Evolutionary conservation across 2,797 vertebrate species (phyloP), one percentile per base, ranked within the genome.

Genomic region (Monodelphis domestica): DNA sequence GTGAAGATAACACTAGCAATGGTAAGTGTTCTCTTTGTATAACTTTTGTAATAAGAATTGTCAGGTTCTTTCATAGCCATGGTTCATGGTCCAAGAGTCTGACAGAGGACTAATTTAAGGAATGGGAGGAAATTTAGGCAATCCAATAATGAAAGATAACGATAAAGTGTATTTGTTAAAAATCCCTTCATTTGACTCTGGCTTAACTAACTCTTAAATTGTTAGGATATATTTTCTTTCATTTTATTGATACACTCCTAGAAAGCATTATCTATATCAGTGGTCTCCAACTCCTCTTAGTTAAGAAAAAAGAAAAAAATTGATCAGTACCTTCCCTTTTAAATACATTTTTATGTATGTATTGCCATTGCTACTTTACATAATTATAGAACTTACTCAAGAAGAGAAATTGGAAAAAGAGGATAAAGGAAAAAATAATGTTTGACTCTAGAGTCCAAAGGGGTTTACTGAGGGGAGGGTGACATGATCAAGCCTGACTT

Each of bases 1-100:
- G 97, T 38, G 90, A 38, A 11, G 15, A 29, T 1, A 0, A n/a
- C 53, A 96, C 96, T 30, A 11, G 21, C 54, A 98, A 96, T 29
- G 93, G 97, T 98, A 98, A 29, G 96, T 97, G 10, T 51, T 93
- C 95, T 94, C 54, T 94, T 54, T 87, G 0, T 70, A 24, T 78
- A 45, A 78, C 17, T 56, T 92, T 54, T 38, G 3, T 2, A 38
- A n/a, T 78, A 26, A 29, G 53, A 90, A 55, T 90, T 5, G 0
- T 33, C 53, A 1, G 38, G 26, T 3, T 53, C 26, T 70, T 5
- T 91, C 38, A 59, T 3, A 57, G 9, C 11, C 87, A 2, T 53
- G 12, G 53, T 52, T 26, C 29, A 4, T 56, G 14, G 55, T 4
- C 70, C 91, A 87, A 12, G 51, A 89, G 9, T 29, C 33, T 91